Evolutionary conservation across 2,888 invertebrate species (phyloP), one percentile per base, ranked within the genome.

Genomic region (Caenorhabditis sp.): DNA sequence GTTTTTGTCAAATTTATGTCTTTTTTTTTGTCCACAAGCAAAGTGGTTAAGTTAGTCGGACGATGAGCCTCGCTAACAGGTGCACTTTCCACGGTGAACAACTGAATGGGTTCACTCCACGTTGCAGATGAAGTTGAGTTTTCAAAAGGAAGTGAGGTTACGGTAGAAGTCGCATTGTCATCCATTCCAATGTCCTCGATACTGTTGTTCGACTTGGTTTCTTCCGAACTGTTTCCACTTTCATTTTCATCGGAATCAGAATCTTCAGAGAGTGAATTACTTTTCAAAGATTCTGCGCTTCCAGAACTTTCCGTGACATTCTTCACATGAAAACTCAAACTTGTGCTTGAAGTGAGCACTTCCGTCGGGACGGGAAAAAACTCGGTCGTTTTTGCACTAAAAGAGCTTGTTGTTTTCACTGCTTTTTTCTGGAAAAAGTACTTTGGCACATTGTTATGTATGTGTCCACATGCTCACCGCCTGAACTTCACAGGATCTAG

Each of bases 401-500:
- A 73, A n/a, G 59, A 50, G 27, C 66, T 77, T 27, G 59, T 66
- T 15, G 62, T 62, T 43, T 56, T 53, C 24, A 52, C 58, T 24
- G 46, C 30, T 24, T 24, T n/a, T 26, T 32, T 79, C 52, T 56
- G 45, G 37, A 59, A 50, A 17, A 15, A 20, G 5, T 15, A 24
- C 27, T 17, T 20, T 43, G 2, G 20, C 11, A 17, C 17, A 17
- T 15, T 17, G 6, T 41, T n/a, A n/a, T 13, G 37, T 4, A 41
- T 41, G 30, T 3, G 2, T 6, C n/a, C 1, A 30, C 15, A 48
- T 5, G 24, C 55, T 48, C 17, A 55, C 58, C 32, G 53, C 46
- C 20, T 72, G 71, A 26, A 65, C 46, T 9, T 76, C 80, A 58
- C 87, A 87, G 7, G 78, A 81, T 39, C 86, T 61, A 1, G 86